Base-by-base conservation (phyloP, 1,140 invertebrate genomes). In the Drosophila eugracilis region DNA sequence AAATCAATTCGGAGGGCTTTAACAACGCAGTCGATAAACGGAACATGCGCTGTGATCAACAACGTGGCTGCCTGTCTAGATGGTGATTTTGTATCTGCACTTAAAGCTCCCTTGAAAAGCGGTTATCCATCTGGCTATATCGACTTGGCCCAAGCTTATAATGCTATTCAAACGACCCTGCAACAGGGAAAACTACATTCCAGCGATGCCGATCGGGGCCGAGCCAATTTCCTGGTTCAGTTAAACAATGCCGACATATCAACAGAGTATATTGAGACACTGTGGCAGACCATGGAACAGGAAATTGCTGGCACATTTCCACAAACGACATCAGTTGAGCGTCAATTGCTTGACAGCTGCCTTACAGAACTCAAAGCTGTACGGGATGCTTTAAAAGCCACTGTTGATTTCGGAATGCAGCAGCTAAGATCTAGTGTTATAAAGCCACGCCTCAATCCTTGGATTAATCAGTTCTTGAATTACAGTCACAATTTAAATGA, bases 31-130 rank as follows among this genome's bases (percentile, higher is more conserved):
- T 99, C 96, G 90, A 94, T 99, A 41, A 98, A 99, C 92, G 98
- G 98, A 34, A 95, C 98, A 41, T 99, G 99, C 93, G 98, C 98
- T 26, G 97, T 99, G 78, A 95, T 99, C 3, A 99, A 99, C 92
- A 98, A 98, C 92, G 96, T 96, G 1, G 96, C 96, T 79, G 94
- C 96, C 1, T 94, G 97, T 42, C 92, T 99, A 24, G 98, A 99
- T 92, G 95, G 96, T 50, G 96, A 97, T 75, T 97, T 97, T 90
- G 94, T 95, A 14, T 94, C 94, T 54, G 94, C 96, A 26, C 93
- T 99, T 19, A 95, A 95, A 52, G 93, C 93, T 17, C 94, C 95
- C 41, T 92, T 99, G 17, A 94, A 96, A 54, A 94, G 95, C 84
- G 97, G 97, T 15, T 98, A 97, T 92, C 97, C 96, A 6, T 96